A percentile compares a stretch with the other conserved stretches of the same genome.
These are phyloP conservation scores for Ellobius talpinus DNA, from an alignment of 2,113 vertebrate species.

Conservation along the genomic window DNA sequence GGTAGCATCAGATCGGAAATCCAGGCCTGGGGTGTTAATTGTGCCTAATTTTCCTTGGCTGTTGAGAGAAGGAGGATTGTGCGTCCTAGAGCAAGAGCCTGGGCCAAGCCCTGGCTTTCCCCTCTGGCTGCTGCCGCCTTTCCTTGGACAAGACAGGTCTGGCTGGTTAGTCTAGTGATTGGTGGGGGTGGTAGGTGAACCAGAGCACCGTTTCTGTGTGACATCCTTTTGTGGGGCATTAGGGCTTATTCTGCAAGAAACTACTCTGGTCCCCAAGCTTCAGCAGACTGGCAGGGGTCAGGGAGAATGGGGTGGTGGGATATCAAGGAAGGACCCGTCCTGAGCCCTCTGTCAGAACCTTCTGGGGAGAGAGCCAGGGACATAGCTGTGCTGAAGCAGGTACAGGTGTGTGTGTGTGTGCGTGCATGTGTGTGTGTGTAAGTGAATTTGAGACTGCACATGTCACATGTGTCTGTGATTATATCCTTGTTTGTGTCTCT, in stretches of 20 bases:
- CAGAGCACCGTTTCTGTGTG: conserved; percentile 3
- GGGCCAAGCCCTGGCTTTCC: conserved; percentile 51
- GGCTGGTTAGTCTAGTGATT: conserved; percentile 76
- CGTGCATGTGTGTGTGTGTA: neutral
- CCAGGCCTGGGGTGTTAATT: conserved; percentile 55
- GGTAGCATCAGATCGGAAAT: conserved; percentile 5
- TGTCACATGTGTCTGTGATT: neutral
- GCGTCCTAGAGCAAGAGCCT: conserved; percentile 68
- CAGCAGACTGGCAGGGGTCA: neutral
- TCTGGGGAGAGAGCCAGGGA: conserved; percentile 59
- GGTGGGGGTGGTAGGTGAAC: neutral
- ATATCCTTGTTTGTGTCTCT: conserved; percentile 1
- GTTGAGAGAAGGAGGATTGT: conserved; percentile 61
- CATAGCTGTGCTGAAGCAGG: conserved; percentile 31
- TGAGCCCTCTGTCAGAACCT: neutral
- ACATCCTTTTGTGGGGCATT: conserved; percentile 23
- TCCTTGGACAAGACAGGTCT: conserved; percentile 72
- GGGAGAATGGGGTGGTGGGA: neutral
- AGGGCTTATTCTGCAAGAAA: neutral
- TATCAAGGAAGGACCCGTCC: neutral
- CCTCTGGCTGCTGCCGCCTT: conserved; percentile 21
- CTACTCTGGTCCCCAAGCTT: neutral
- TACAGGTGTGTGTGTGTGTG: neutral
- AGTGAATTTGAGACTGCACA: neutral
- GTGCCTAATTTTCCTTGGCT: conserved; percentile 64